A percentile compares a stretch with the other conserved stretches of the same genome.
Conservation (phyloP, 2,113 vertebrate species). For the Hepsetus odoe region DNA sequence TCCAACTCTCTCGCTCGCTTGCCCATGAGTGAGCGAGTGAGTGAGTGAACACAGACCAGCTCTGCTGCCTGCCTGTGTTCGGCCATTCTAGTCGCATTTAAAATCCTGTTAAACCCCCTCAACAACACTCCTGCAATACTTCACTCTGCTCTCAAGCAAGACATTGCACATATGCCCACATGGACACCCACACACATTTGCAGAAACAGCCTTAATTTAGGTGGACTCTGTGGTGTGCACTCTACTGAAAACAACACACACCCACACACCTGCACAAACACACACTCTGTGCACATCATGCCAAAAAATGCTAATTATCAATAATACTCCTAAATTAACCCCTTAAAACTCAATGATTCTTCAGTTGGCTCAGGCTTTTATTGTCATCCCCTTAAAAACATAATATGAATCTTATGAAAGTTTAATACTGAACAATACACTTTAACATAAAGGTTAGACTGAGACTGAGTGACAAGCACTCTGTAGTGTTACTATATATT, state of each 20-base stretch:
- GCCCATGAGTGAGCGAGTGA: too few species aligned
- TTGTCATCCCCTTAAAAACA: background rate
- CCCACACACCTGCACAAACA: background rate
- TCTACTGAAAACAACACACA: too few species aligned
- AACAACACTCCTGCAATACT: background rate
- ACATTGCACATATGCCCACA: background rate
- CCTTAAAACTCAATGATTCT: background rate
- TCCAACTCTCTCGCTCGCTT: conserved; percentile 49
- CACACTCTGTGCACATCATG: background rate
- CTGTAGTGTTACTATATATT: too few species aligned
- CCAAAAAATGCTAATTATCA: background rate
- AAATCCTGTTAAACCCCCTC: conserved; percentile 52
- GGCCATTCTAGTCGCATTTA: conserved; percentile 48
- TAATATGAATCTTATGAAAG: background rate
- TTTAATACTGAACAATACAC: too few species aligned
- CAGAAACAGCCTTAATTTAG: background rate
- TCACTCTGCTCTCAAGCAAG: conserved; percentile 1
- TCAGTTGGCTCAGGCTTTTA: background rate
- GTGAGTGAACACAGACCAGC: conserved; percentile 15
- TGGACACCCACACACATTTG: background rate
- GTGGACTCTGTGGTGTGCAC: background rate
- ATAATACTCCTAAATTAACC: background rate
- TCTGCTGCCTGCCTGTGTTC: conserved; percentile 1
- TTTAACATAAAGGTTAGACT: too few species aligned
- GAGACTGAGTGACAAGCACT: too few species aligned